Evolutionary conservation across 2,113 vertebrate genomes (phyloP), one percentile per base, ranked within the genome.

Genomic region (Antidorcas marsupialis): DNA sequence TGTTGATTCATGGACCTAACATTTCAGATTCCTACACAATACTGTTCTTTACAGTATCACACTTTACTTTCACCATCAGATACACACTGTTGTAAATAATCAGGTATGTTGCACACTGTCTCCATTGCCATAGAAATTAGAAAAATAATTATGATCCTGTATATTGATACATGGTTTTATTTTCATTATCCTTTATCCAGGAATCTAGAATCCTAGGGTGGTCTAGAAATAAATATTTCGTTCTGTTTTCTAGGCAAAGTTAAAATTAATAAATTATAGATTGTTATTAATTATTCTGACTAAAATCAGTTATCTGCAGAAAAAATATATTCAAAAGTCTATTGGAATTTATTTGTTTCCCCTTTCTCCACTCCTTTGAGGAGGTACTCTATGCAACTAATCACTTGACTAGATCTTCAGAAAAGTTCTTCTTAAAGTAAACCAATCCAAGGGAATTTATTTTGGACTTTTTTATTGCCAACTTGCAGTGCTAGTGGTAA

Each of bases 111-210:
- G 27, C 33, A 92, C 83, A 19, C 33, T 84, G 47, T 88, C 21
- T 52, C 39, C n/a, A 87, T 39, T 92, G 92, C 55, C 85, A 90
- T 14, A 84, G 79, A 95, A 90, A 92, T 94, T 90, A 95, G 52
- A 84, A 96, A 82, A 86, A 27, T 55, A 95, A 95, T 67, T 95
- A 94, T 62, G 55, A 39, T 60, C 87, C 79, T 92, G 19, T 89
- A 14, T 83, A 17, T 28, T 92, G 21, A 87, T 64, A 55, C 10
- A 47, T 4, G 12, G 11, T 78, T 57, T 87, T 92, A 83, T 97
- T 92, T 94, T 96, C 21, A 59, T 86, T 94, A 83, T 16, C 17
- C 23, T n/a, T 91, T 43, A 13, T n/a, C 62, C 87, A 92, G 53
- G 57, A 82, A 84, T 30, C 52, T 85, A 21, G 62, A 74, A 91